Evolutionary conservation across 2,113 vertebrate genomes (phyloP), one percentile per base, ranked within the genome.

Genomic region (Hiodon tergisus): DNA sequence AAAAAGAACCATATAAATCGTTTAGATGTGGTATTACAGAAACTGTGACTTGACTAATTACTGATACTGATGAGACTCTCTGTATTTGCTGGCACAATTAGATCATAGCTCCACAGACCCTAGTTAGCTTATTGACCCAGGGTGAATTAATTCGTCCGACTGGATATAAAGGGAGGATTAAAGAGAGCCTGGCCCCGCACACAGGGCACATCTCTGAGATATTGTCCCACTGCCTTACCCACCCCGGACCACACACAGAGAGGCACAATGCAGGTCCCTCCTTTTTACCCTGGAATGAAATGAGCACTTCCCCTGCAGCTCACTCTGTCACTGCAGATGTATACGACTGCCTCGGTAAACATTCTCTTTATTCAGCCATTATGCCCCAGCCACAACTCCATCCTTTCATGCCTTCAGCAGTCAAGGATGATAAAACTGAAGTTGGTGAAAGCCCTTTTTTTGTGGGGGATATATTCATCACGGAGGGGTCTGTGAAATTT

Each of bases 281-380:
- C 70, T 71, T 71, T 11, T 75, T 76, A 74, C 81, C 78, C 48
- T 0, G 76, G 78, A 81, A 80, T 81, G 75, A 83, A 86, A 74
- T 57, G 47, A 80, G 66, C 7, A 31, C 71, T 10, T 74, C 62
- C 51, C 11, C 50, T 55, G 17, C 75, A 81, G 82, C 86, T 83
- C 61, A 79, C 83, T 79, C 81, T 85, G 84, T 83, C 84, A 79
- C 80, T n/a, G 71, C 17, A 77, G 76, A 67, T 47, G 10, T 48
- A 3, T 4, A 2, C 6, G 47, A 72, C 6, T 50, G 52, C 50
- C 53, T n/a, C 69, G 11, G 69, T 65, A 53, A 48, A 4, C 31
- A 31, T 31, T 31, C 31, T 48, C 48, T 57, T 48, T 57, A 48
- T 72, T 17, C n/a, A 10, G 58, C 55, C 71, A 60, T 9, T 58